Base-by-base conservation (phyloP, 1,140 invertebrate species). In the Camponotus pennsylvanicus region DNA sequence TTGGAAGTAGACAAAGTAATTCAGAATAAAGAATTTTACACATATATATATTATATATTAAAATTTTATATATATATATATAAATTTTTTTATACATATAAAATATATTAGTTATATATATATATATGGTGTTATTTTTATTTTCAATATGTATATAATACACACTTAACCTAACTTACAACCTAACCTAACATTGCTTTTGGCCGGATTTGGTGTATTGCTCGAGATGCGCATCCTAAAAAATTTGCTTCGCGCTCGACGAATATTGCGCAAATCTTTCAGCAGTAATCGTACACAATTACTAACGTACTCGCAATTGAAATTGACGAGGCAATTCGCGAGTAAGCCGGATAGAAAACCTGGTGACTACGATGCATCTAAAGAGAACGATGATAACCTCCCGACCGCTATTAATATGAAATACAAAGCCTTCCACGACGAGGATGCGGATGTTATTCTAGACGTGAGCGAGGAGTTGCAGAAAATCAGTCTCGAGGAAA, bases 391-490 rank as follows among this genome's bases (percentile, higher is more conserved):
- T 49, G 57, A 85, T 93, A 93, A 93, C 91, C 91, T 93, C 7
- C 0, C 63, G 0, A 49, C 34, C 7, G 78, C 71, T 3, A 92
- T 96, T 75, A 88, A 92, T 57, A 89, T 87, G 57, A 96, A 96
- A 91, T 97, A 96, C 91, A 95, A 96, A 93, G 87, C 96, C 57
- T 97, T 97, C 91, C 94, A 96, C 0, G 97, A 97, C 90, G 94
- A 96, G 79, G 96, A 97, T 92, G 93, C 97, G 13, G 86, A 94
- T 0, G 91, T 97, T 73, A 97, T 97, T 85, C 96, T 97, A 87
- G 96, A 98, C 91, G 96, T 97, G 3, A 96, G 95, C 63, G 97
- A 97, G 90, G 97, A 97, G 92, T 94, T 94, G 63, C 79, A 95
- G n/a, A 92, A 93, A 42, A 92, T 95, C 70, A 86, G 93, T 40